Evolutionary conservation across 2,888 invertebrate species (phyloP).

Genomic region (Dynastes maya): DNA sequence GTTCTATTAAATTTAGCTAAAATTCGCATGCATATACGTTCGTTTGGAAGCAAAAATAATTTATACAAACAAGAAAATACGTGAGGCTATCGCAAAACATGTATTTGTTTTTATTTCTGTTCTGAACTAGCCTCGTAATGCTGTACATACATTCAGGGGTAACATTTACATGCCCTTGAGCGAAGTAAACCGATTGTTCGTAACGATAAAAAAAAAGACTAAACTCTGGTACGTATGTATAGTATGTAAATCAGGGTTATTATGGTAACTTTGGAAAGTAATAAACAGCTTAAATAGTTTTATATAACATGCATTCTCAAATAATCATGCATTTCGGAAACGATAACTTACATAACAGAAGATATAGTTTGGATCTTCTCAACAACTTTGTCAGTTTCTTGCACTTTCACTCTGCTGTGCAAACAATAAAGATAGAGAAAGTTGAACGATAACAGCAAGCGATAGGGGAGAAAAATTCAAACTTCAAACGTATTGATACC

Average conservation of each 20-base stretch:
- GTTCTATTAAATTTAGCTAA: neutral
- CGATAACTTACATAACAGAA: constrained; percentile 61
- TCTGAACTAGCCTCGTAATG: neutral
- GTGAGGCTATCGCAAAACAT: neutral
- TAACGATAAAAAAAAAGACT: constrained; percentile 1
- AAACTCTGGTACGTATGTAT: neutral
- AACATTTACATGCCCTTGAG: constrained; percentile 2
- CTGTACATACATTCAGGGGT: neutral
- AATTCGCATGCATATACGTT: constrained; percentile 4
- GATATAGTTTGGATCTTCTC: constrained; percentile 62
- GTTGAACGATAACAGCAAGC: constrained; percentile 29
- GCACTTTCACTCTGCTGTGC: constrained; percentile 61
- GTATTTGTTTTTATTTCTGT: neutral
- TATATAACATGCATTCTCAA: no score
- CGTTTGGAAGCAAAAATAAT: neutral
- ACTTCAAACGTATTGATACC: neutral
- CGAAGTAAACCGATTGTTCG: neutral
- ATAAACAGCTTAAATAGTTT: no score
- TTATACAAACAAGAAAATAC: neutral
- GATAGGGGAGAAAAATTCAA: constrained; percentile 12
- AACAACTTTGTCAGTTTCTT: constrained; percentile 61
- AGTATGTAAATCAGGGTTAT: neutral
- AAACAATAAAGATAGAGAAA: constrained; percentile 55
- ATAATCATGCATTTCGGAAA: neutral
- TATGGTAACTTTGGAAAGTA: no score